Evolutionary conservation across 2,113 vertebrate species (phyloP), one percentile per base, ranked within the genome.

Genomic region (Chamaea fasciata): DNA sequence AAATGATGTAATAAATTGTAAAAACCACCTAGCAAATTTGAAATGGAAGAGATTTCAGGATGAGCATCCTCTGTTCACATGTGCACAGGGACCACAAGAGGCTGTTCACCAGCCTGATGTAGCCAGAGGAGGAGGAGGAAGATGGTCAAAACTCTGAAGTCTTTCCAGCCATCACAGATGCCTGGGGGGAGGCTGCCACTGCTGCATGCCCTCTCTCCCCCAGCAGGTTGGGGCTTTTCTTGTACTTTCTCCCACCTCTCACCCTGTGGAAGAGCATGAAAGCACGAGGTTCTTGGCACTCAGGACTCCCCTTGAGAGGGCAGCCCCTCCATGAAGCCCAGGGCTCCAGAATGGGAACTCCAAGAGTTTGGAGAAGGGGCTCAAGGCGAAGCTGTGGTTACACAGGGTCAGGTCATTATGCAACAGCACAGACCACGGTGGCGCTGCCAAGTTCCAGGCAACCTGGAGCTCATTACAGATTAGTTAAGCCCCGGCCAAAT

Each of bases 401-500:
- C 11, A 2, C 2, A 1, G 94, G 94, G 86, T 94, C 96, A 97
- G 87, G 68, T 55, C 90, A 90, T 98, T 98, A 97, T 96, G 88
- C 89, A 97, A 97, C 52, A 21, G 87, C 94, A 81, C 68, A 83
- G 86, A 89, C 87, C 92, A 97, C 21, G 0, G 69, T 33, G 0
- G 47, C 1, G 1, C 59, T 90, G 96, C 95, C 97, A 97, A 97
- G 92, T 96, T 96, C 95, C 88, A 92, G 96, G 95, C 96, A 97
- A 96, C 96, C 97, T 97, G 94, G 95, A 94, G 91, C 89, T 97
- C 86, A 81, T 95, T 96, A 96, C 93, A 90, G 87, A 96, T 97
- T 94, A 97, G 83, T 97, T 90, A 89, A 84, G 80, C 60, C 89
- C 92, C 96, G 93, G 95, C 96, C 96, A 97, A 96, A 95, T 97